Evolutionary conservation across 2,797 vertebrate species (phyloP).

Genomic region (Gadopsis bispinosus): DNA sequence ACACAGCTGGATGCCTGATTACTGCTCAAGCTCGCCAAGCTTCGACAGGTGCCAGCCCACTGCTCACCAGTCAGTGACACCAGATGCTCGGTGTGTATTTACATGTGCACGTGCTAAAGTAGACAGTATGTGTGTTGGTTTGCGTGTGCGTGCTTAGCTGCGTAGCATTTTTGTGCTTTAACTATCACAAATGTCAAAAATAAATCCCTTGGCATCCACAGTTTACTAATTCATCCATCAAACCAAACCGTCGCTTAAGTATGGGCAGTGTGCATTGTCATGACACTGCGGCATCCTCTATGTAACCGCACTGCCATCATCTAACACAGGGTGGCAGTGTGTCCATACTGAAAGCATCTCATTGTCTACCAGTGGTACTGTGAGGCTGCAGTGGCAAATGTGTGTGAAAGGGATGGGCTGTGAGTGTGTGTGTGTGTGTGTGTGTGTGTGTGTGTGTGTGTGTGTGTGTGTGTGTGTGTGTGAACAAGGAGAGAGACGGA

Average conservation of each 20-base stretch:
- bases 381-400: constrained; percentile 58
- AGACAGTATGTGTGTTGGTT: neutral
- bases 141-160: neutral
- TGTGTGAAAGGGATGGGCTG: constrained; percentile 48
- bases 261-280: constrained; percentile 42
- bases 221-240: constrained; percentile 54
- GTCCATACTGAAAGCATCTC: constrained; percentile 37
- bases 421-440: neutral
- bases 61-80: constrained; percentile 75
- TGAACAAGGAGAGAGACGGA: neutral
- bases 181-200: constrained; percentile 36
- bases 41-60: constrained; percentile 79
- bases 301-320: constrained; percentile 52
- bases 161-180: constrained; percentile 1
- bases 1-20: constrained; percentile 78
- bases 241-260: constrained; percentile 59
- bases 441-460: constrained; percentile 18
- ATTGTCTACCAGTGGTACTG: neutral
- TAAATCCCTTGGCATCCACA: constrained; percentile 37
- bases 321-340: constrained; percentile 80
- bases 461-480: constrained; percentile 11
- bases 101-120: constrained; percentile 22
- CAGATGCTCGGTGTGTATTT: constrained; percentile 68
- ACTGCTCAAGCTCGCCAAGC: constrained; percentile 67
- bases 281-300: constrained; percentile 63